phyloP scores from a whole-genome alignment of 2,888 invertebrate species.

The Polydrusus pterygomalis region DNA sequence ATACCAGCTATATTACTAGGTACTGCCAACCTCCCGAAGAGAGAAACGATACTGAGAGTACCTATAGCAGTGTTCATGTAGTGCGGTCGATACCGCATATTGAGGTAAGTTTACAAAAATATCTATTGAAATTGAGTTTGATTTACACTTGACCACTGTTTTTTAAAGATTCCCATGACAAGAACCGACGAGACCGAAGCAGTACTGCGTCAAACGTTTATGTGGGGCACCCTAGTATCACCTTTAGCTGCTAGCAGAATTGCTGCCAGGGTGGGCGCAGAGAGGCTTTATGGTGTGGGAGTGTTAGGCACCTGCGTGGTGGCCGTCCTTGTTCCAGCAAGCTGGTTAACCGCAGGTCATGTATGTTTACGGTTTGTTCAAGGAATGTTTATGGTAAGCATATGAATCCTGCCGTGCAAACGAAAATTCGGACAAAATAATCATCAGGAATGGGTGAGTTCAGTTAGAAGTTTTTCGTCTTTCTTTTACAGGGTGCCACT shows the following conservation, averaged over 20 bases:
- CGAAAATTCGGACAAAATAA: too few species aligned
- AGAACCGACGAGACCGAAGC: constrained; percentile 75
- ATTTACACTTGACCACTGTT: too few species aligned
- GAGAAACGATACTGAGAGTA: constrained; percentile 52
- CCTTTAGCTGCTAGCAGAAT: constrained; percentile 75
- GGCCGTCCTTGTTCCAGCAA: constrained; percentile 75
- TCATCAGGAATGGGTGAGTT: too few species aligned
- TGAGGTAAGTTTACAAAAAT: constrained; percentile 64
- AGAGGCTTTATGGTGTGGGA: constrained; percentile 74
- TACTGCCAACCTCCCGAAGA: constrained; percentile 69
- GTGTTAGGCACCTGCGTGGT: constrained; percentile 75
- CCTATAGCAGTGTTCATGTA: constrained; percentile 65
- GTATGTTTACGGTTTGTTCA: constrained; percentile 75
- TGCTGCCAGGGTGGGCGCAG: constrained; percentile 75
- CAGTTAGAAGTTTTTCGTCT: too few species aligned
- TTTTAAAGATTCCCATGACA: constrained; percentile 71
- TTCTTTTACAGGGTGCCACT: constrained; percentile 73
- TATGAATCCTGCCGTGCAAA: too few species aligned
- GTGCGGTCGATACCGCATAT: constrained; percentile 71
- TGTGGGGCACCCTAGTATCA: constrained; percentile 76
- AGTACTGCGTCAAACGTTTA: constrained; percentile 75
- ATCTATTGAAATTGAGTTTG: too few species aligned
- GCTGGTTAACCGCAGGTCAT: constrained; percentile 76
- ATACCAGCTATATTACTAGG: constrained; percentile 72
- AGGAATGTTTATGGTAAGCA: constrained; percentile 75